phyloP scores from a whole-genome alignment of 2,797 vertebrate genomes.

The Adrianichthys oophorus region DNA sequence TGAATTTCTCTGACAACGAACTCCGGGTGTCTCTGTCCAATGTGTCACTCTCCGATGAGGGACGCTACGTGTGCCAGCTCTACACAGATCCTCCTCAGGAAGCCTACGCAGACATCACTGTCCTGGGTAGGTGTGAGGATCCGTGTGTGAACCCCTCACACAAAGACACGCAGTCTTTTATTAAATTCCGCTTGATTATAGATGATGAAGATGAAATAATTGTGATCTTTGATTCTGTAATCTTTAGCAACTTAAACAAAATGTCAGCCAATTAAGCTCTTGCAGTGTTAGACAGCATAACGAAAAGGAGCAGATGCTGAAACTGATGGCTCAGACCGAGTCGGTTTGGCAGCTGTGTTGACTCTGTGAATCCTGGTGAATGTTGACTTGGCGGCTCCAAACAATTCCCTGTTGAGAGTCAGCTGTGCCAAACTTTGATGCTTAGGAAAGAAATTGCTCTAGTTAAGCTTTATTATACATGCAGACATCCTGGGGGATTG shows the following conservation, averaged over 20 bases:
- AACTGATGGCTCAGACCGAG: constrained; percentile 66
- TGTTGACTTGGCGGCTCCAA: constrained; percentile 77
- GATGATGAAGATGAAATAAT: constrained; percentile 55
- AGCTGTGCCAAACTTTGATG: constrained; percentile 79
- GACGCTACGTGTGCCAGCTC: constrained; percentile 97
- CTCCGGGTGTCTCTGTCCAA: constrained; percentile 96
- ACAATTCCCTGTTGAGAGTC: constrained; percentile 76
- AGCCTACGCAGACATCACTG: constrained; percentile 93
- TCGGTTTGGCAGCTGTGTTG: constrained; percentile 79
- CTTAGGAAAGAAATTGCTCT: constrained; percentile 74
- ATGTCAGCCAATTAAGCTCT: constrained; percentile 77
- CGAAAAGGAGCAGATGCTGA: constrained; percentile 77
- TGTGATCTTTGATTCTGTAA: constrained; percentile 69
- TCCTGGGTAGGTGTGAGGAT: constrained; percentile 85
- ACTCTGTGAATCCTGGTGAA: constrained; percentile 76
- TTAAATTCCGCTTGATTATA: constrained; percentile 35
- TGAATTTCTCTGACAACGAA: constrained; percentile 99
- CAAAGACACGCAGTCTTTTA: constrained; percentile 12
- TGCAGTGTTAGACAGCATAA: constrained; percentile 64
- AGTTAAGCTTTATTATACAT: constrained; percentile 80
- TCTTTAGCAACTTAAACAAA: constrained; percentile 73
- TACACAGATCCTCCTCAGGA: constrained; percentile 98
- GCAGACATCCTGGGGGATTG: constrained; percentile 78
- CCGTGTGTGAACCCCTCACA: constrained; percentile 33
- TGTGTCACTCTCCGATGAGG: constrained; percentile 96